A percentile compares a stretch with the other conserved stretches of the same genome.
phyloP scores from a whole-genome alignment of 1,140 invertebrate genomes.

The Steinernema khuongi region DNA sequence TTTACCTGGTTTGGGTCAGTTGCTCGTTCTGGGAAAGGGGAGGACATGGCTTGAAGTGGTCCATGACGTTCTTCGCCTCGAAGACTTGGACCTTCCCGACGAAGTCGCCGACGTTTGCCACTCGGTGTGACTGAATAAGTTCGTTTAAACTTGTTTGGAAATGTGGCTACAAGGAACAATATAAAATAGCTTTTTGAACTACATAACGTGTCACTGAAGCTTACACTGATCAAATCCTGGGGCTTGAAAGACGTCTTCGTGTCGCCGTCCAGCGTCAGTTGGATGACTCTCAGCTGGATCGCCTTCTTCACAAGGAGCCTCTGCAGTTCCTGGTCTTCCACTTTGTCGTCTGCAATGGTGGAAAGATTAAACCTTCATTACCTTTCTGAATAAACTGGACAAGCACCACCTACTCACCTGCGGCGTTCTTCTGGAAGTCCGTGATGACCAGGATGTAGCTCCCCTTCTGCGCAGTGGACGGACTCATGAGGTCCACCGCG shows the following conservation, averaged over 20 bases:
- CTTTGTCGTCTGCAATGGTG: background rate
- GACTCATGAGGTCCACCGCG: background rate
- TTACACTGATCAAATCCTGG: background rate
- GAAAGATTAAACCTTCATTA: background rate
- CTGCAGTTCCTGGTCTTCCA: background rate
- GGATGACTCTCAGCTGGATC: background rate
- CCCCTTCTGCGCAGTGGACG: background rate
- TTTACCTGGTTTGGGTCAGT: background rate
- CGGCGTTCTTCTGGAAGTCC: background rate
- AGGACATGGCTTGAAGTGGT: constrained; percentile 2
- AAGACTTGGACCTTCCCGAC: background rate
- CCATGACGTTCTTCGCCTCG: constrained; percentile 8
- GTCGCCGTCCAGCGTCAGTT: background rate
- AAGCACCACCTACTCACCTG: background rate
- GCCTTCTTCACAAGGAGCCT: background rate
- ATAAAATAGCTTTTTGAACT: background rate
- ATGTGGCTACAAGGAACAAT: background rate
- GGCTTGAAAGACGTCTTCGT: background rate
- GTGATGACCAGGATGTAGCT: constrained; percentile 5
- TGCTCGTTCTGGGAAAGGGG: background rate
- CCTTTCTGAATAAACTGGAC: too few species aligned
- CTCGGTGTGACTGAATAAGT: background rate
- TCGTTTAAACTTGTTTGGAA: too few species aligned
- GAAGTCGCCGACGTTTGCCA: background rate
- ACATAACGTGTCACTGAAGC: too few species aligned